A percentile compares a stretch with the other conserved stretches of the same genome.
Evolutionary conservation across 2,888 invertebrate species (phyloP).

Genomic region (Urechis unicinctus): DNA sequence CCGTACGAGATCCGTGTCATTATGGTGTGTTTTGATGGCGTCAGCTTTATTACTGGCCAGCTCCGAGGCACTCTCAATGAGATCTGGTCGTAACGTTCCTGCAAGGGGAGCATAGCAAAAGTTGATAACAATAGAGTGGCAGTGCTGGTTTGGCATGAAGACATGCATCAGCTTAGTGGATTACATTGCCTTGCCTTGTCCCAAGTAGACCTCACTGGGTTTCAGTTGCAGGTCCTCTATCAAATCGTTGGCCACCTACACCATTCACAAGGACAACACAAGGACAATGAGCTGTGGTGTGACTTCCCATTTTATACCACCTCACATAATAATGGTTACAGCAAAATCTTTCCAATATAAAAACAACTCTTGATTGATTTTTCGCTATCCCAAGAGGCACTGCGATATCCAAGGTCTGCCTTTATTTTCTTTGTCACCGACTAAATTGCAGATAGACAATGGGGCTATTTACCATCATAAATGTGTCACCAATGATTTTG

Average conservation of each 20-base stretch:
- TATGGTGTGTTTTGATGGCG: constrained; percentile 98
- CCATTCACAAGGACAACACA: constrained; percentile 55
- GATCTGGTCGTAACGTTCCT: constrained; percentile 89
- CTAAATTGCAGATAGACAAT: too few species aligned
- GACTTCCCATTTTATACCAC: too few species aligned
- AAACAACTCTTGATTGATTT: too few species aligned
- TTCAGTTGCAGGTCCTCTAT: constrained; percentile 80
- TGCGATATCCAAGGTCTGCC: too few species aligned
- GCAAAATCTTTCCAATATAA: too few species aligned
- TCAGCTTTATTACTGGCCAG: constrained; percentile 80
- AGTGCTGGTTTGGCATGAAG: background rate
- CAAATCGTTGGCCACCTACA: constrained; percentile 79
- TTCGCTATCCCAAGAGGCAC: too few species aligned
- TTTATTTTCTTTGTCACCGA: too few species aligned
- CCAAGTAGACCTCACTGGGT: constrained; percentile 85
- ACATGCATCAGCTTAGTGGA: background rate
- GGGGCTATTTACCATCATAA: constrained; percentile 64
- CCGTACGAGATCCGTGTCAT: constrained; percentile 91
- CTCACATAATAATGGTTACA: too few species aligned
- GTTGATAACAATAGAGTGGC: too few species aligned
- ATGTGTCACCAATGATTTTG: constrained; percentile 97
- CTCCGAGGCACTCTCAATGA: constrained; percentile 93
- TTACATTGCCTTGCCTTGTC: constrained; percentile 61
- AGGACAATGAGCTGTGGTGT: background rate
- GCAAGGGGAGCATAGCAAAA: too few species aligned